Conservation (phyloP, 2,113 vertebrate species). For the Hippocampus barbouri region DNA sequence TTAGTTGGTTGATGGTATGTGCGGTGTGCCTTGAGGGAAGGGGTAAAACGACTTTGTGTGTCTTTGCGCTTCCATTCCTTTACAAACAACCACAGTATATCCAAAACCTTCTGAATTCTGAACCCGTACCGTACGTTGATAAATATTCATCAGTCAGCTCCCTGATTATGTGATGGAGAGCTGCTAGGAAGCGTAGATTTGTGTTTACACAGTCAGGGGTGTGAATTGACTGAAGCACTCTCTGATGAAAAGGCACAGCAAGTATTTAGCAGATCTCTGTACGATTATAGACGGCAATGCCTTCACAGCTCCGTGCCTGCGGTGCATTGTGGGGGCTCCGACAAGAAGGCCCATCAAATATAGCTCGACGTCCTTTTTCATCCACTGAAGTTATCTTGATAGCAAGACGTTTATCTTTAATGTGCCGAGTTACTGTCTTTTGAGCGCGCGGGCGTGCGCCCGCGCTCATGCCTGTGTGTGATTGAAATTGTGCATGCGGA, state of each 20-base stretch:
- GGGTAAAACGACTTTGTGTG: conserved; percentile 5
- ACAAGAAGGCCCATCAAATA: conserved; percentile 28
- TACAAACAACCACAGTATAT: conserved; percentile 31
- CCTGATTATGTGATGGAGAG: conserved; percentile 41
- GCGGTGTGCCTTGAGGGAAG: conserved; percentile 17
- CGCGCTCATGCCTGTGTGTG: neutral
- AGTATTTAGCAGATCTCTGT: neutral
- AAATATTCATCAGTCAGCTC: conserved; percentile 34
- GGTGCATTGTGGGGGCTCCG: neutral
- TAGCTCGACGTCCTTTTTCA: conserved; percentile 28
- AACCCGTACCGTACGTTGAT: conserved; percentile 19
- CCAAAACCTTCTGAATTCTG: conserved; percentile 19
- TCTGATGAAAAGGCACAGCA: conserved; percentile 1
- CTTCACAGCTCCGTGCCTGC: conserved; percentile 13
- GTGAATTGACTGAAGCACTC: conserved; percentile 7
- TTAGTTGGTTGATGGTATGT: conserved; percentile 18
- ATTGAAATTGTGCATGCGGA: no score
- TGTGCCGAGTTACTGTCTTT: conserved; percentile 38
- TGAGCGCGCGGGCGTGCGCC: conserved; percentile 9
- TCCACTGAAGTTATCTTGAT: conserved; percentile 35
- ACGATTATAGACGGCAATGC: neutral
- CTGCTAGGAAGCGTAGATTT: neutral
- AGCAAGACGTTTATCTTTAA: conserved; percentile 29
- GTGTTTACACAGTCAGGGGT: conserved; percentile 12
- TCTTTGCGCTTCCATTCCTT: conserved; percentile 20